phyloP scores from a whole-genome alignment of 2,888 invertebrate genomes.

The Fragum whitleyi region DNA sequence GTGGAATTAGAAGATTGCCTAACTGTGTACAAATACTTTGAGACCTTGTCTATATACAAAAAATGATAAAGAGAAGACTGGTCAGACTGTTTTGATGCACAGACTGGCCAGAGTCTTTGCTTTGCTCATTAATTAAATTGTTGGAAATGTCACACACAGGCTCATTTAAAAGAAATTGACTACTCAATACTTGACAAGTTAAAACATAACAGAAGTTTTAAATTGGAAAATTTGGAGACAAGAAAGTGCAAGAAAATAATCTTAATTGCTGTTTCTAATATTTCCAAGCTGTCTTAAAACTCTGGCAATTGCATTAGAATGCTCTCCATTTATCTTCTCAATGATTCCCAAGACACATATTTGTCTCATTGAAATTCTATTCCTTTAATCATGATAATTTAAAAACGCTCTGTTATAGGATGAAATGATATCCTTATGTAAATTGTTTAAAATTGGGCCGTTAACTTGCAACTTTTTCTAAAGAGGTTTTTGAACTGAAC shows the following conservation, averaged over 20 bases:
- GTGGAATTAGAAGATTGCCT: no score
- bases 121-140: no score
- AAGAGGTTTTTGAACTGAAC: no score
- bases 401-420: background rate
- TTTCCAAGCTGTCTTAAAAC: constrained; percentile 1
- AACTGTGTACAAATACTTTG: no score
- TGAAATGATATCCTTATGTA: constrained; percentile 4
- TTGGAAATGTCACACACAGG: no score
- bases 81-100: no score
- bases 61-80: no score
- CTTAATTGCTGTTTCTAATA: constrained; percentile 1
- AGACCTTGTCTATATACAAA: no score
- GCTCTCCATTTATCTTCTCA: constrained; percentile 1
- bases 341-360: constrained; percentile 1
- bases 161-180: background rate
- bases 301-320: background rate
- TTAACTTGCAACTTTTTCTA: no score
- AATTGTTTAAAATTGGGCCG: background rate
- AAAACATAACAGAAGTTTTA: constrained; percentile 4
- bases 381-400: constrained; percentile 10
- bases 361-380: constrained; percentile 11
- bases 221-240: constrained; percentile 1
- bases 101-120: no score
- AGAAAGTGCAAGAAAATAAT: background rate
- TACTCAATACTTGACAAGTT: background rate